Evolutionary conservation across 2,888 invertebrate species (phyloP).

Genomic region (Petrophora chlorosata): DNA sequence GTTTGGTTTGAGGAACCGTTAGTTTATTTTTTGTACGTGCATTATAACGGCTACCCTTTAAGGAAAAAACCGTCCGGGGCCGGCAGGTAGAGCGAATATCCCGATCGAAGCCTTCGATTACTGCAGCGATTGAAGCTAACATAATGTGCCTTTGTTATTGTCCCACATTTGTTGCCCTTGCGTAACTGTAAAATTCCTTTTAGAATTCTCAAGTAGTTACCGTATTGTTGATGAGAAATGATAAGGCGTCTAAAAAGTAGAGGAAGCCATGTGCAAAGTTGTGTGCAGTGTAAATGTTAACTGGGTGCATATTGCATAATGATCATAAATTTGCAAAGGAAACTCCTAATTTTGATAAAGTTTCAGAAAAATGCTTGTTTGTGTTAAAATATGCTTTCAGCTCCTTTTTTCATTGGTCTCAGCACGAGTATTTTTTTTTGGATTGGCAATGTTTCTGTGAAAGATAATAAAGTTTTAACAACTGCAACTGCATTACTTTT

Average conservation of each 20-base stretch:
- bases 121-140: slow-evolving; percentile 61
- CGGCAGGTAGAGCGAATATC: slow-evolving; percentile 77
- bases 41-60: slow-evolving; percentile 77
- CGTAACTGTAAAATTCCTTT: slow-evolving; percentile 62
- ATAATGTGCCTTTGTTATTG: slow-evolving; percentile 61
- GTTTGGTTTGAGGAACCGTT: slow-evolving; percentile 74
- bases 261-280: slow-evolving; percentile 6
- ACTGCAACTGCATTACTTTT: no score
- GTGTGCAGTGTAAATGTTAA: no score
- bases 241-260: slow-evolving; percentile 3
- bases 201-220: slow-evolving; percentile 26
- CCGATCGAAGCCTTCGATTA: slow-evolving; percentile 71
- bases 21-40: slow-evolving; percentile 61
- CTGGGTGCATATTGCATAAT: no score
- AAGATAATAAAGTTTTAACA: no score
- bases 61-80: slow-evolving; percentile 63
- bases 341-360: no score
- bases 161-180: slow-evolving; percentile 55
- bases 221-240: slow-evolving; percentile 10
- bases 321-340: no score
- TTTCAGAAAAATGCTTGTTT: no score
- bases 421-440: no score
- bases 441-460: not conserved
- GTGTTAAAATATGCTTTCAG: no score
- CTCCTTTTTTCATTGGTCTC: no score